phyloP scores from a whole-genome alignment of 2,113 vertebrate genomes.

The Podarcis raffonei region DNA sequence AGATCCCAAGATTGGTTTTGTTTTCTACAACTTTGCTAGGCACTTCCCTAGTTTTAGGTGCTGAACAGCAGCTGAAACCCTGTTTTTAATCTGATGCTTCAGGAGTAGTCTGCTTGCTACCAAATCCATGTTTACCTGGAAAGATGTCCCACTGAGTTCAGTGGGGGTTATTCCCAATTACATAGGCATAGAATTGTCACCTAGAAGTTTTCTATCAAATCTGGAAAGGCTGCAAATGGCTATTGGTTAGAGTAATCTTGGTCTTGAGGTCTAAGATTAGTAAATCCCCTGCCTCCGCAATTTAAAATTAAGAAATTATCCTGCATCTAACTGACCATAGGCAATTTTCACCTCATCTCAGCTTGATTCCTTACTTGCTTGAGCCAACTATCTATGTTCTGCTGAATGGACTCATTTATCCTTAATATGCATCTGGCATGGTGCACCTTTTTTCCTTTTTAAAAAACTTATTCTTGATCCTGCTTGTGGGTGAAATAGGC shows the following conservation, averaged over 20 bases:
- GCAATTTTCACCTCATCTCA: neutral
- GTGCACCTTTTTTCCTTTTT: too few relatives aligned
- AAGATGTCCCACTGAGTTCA: neutral
- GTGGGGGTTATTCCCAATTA: neutral
- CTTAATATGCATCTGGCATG: neutral
- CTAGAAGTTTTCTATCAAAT: neutral
- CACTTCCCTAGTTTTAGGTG: neutral
- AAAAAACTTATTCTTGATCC: neutral
- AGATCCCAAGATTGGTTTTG: neutral
- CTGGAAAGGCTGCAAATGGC: neutral
- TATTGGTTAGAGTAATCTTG: neutral
- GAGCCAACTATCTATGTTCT: neutral
- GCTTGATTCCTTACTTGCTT: neutral
- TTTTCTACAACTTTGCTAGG: neutral
- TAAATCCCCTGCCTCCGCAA: too few relatives aligned
- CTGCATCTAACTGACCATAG: neutral
- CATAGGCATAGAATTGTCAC: neutral
- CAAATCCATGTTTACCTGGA: neutral
- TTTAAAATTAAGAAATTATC: neutral
- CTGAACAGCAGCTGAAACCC: neutral
- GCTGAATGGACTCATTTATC: neutral
- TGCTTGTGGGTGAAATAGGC: neutral
- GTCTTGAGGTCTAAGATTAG: neutral
- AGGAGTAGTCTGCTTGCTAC: neutral
- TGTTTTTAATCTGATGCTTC: neutral